Evolutionary conservation across 2,113 vertebrate genomes (phyloP).

Genomic region (Rallus limicola): DNA sequence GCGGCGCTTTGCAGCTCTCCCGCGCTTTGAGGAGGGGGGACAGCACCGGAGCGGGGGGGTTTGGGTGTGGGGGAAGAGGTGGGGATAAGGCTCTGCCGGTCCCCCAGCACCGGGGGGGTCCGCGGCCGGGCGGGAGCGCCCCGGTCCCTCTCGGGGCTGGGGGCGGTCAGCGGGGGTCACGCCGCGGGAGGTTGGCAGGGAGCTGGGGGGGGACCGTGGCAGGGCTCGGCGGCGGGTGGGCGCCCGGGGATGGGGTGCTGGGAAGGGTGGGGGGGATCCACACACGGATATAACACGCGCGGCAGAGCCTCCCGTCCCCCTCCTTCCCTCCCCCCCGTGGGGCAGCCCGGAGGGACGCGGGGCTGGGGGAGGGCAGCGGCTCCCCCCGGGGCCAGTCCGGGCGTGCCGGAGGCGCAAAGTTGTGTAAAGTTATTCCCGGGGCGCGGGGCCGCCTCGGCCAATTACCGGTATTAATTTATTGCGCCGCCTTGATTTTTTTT

Average conservation of each 20-base stretch:
- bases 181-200: neutral
- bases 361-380: neutral
- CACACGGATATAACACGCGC: no score
- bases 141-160: neutral
- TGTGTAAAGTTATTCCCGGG: conserved; percentile 41
- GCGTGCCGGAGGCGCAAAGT: neutral
- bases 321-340: neutral
- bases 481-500: neutral
- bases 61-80: no score
- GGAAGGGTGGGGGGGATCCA: no score
- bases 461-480: neutral
- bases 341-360: neutral
- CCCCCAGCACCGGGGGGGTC: neutral
- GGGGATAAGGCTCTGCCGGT: neutral
- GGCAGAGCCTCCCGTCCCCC: no score
- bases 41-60: neutral
- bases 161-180: neutral
- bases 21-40: neutral
- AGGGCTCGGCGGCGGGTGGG: neutral
- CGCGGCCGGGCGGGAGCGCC: neutral
- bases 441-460: neutral
- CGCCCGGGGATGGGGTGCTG: neutral
- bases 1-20: neutral
- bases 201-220: neutral
- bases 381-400: neutral